Conservation (phyloP, 2,113 vertebrate genomes). For the Caranx ignobilis region DNA sequence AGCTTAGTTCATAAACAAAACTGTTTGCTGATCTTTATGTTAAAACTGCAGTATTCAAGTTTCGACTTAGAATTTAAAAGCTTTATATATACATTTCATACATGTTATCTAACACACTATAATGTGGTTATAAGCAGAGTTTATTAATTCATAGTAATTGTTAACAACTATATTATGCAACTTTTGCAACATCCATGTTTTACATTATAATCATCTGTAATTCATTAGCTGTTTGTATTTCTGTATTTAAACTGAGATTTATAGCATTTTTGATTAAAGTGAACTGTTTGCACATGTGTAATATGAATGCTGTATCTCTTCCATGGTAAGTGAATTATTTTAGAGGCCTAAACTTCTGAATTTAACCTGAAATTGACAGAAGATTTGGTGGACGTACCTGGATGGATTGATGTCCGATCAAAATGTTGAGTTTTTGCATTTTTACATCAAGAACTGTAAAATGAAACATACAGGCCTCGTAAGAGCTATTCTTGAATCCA, state of each 20-base stretch:
- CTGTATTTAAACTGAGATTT: too few relatives aligned
- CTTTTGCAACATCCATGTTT: neutral
- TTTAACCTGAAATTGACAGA: neutral
- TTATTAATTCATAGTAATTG: neutral
- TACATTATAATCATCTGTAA: neutral
- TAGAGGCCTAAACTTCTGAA: neutral
- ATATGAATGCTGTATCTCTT: neutral
- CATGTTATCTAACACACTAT: neutral
- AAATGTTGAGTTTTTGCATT: neutral
- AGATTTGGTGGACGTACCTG: neutral
- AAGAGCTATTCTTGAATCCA: neutral
- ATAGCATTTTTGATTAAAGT: neutral
- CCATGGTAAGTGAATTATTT: neutral
- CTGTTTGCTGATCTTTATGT: too few relatives aligned
- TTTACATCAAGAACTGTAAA: neutral
- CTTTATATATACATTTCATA: neutral
- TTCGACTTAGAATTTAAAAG: neutral
- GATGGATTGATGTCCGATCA: neutral
- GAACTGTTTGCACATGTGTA: neutral
- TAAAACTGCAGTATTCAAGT: neutral
- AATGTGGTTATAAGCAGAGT: neutral
- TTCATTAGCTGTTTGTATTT: neutral
- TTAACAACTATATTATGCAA: neutral
- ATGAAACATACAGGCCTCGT: neutral
- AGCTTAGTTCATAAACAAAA: neutral